Evolutionary conservation across 2,113 vertebrate genomes (phyloP).

Genomic region (Sylvia atricapilla): DNA sequence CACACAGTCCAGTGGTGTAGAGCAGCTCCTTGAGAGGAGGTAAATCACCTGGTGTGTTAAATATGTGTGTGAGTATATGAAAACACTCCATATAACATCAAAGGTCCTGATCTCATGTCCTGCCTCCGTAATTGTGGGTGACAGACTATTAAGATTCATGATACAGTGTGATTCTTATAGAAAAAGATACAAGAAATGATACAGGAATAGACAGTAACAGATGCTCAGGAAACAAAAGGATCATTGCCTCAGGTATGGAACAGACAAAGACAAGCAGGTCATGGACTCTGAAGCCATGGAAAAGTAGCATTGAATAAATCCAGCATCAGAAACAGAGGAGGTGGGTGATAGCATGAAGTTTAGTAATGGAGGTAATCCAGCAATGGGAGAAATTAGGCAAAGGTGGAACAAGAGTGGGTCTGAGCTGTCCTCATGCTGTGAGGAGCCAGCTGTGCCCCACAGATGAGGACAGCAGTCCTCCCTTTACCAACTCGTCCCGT

Average conservation of each 20-base stretch:
- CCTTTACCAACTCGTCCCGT: not conserved
- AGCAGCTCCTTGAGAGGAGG: not conserved
- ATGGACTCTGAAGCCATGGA: not conserved
- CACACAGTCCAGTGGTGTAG: not conserved
- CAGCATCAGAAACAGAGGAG: not conserved
- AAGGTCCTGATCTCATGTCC: not conserved
- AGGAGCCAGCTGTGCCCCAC: not conserved
- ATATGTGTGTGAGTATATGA: not conserved
- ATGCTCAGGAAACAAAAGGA: not conserved
- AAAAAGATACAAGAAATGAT: not conserved
- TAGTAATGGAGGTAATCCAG: not conserved
- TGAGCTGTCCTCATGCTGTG: not conserved
- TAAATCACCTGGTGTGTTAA: not conserved
- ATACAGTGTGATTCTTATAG: not conserved
- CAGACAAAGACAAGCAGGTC: not conserved
- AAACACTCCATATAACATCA: not conserved
- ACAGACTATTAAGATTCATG: not conserved
- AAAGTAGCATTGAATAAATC: not conserved
- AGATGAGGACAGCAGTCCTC: not conserved
- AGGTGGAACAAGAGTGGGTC: not conserved
- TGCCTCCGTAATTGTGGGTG: not conserved
- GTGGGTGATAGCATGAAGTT: not conserved
- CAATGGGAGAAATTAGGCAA: not conserved
- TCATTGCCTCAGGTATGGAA: not conserved
- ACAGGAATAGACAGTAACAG: not conserved